Percentiles rank a stretch among this genome's conserved stretches.
Evolutionary conservation across 2,888 invertebrate genomes (phyloP).

Genomic region (Lasioglossum malachurum): DNA sequence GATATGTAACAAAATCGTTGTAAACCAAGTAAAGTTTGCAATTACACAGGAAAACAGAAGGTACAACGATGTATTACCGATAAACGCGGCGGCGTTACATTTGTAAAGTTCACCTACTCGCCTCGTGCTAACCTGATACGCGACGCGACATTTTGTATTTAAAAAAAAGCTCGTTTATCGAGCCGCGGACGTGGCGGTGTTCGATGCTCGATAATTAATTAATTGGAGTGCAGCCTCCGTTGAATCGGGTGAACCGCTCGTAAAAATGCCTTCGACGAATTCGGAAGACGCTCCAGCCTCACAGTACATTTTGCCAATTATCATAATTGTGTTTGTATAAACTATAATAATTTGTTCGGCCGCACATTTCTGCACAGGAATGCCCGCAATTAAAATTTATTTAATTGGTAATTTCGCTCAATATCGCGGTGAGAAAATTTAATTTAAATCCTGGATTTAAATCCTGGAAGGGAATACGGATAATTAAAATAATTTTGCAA

Average conservation of each 20-base stretch:
- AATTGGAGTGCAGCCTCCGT: neutral
- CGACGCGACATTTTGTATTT: slow-evolving; percentile 82
- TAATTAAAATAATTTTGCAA: no score
- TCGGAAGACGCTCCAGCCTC: neutral
- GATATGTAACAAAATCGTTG: slow-evolving; percentile 63
- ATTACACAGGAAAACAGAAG: slow-evolving; percentile 81
- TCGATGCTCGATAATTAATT: slow-evolving; percentile 27
- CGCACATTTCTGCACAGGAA: neutral
- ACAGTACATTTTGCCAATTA: no score
- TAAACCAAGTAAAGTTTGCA: slow-evolving; percentile 79
- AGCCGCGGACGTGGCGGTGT: neutral
- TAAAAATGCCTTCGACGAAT: neutral
- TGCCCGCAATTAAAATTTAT: neutral
- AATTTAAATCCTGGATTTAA: no score
- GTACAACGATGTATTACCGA: slow-evolving; percentile 64
- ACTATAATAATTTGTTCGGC: no score
- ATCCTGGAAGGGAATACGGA: no score
- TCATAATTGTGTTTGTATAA: no score
- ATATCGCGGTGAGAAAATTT: neutral
- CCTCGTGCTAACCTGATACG: slow-evolving; percentile 80
- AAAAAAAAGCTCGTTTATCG: slow-evolving; percentile 76
- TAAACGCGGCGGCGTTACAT: slow-evolving; percentile 69
- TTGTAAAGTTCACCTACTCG: slow-evolving; percentile 72
- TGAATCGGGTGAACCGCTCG: neutral
- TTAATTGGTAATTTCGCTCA: neutral